A percentile compares a stretch with the other conserved stretches of the same genome.
Evolutionary conservation across 2,113 vertebrate species (phyloP).

Genomic region (Pantherophis guttatus): DNA sequence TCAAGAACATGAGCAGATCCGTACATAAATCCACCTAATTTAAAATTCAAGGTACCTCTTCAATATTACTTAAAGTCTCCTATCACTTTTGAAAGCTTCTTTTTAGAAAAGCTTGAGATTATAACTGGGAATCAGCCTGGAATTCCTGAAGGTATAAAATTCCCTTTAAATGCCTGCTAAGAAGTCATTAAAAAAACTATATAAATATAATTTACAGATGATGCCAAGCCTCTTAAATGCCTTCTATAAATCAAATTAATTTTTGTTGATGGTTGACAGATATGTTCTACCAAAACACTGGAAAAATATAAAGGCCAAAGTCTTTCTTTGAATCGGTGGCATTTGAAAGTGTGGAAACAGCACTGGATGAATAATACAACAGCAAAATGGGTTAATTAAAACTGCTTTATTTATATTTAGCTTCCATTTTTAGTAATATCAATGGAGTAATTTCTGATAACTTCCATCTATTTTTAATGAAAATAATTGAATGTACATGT

Average conservation of each 20-base stretch:
- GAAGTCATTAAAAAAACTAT: not conserved
- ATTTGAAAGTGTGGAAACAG: not conserved
- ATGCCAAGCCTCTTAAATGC: not conserved
- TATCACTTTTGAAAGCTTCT: not conserved
- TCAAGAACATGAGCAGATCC: not conserved
- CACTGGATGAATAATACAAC: not conserved
- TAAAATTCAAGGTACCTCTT: not conserved
- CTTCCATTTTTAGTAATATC: not conserved
- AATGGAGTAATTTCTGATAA: not conserved
- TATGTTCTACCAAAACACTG: not conserved
- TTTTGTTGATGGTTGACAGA: not conserved
- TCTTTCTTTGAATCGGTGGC: not conserved
- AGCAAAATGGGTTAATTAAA: not conserved
- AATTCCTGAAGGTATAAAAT: not conserved
- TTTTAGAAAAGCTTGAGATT: not conserved
- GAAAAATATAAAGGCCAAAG: not conserved
- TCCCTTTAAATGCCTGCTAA: not conserved
- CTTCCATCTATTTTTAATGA: not conserved
- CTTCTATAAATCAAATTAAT: not conserved
- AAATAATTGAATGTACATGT: not conserved
- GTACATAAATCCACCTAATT: not conserved
- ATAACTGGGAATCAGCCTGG: not conserved
- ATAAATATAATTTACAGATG: not conserved
- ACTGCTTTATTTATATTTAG: not conserved
- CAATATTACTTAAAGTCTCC: not conserved